These are phyloP conservation scores for Ladona fulva DNA, from an alignment of 1,140 invertebrate genomes.

Conservation along the genomic window DNA sequence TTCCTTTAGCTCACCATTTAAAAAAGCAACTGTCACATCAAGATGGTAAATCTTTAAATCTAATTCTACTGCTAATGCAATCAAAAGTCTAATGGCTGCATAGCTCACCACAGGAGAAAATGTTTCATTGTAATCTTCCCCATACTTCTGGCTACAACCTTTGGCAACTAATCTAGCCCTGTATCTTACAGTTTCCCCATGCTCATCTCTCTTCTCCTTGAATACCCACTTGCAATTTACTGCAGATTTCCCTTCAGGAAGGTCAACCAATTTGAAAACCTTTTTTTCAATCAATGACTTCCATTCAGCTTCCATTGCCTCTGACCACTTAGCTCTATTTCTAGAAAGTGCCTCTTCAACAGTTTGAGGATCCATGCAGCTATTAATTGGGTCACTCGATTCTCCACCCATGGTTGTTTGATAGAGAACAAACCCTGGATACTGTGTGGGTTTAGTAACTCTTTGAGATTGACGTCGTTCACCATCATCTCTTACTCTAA, in stretches of 20 bases:
- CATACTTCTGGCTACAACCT: constrained; percentile 33
- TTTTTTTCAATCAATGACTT: not conserved
- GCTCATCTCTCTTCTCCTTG: constrained; percentile 28
- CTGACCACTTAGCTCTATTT: constrained; percentile 4
- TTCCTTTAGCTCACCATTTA: constrained; percentile 35
- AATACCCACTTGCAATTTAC: constrained; percentile 29
- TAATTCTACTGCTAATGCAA: constrained; percentile 30
- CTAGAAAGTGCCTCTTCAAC: not conserved
- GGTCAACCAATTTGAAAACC: not conserved
- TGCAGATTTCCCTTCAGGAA: not conserved
- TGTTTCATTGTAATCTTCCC: constrained; percentile 32
- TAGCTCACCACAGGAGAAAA: constrained; percentile 32
- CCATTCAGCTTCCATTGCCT: constrained; percentile 10
- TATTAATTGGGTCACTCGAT: too few species aligned
- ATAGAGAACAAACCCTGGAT: too few species aligned
- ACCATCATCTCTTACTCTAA: too few species aligned
- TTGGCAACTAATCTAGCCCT: constrained; percentile 39
- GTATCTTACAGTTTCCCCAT: constrained; percentile 28
- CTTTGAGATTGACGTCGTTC: too few species aligned
- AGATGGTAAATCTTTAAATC: constrained; percentile 30
- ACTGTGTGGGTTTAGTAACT: too few species aligned
- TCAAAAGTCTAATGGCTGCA: constrained; percentile 32
- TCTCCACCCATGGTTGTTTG: too few species aligned
- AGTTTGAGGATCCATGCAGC: too few species aligned
- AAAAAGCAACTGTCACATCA: constrained; percentile 34